Evolutionary conservation across 2,888 invertebrate species (phyloP), one percentile per base, ranked within the genome.

Genomic region (Eledone cirrhosa): DNA sequence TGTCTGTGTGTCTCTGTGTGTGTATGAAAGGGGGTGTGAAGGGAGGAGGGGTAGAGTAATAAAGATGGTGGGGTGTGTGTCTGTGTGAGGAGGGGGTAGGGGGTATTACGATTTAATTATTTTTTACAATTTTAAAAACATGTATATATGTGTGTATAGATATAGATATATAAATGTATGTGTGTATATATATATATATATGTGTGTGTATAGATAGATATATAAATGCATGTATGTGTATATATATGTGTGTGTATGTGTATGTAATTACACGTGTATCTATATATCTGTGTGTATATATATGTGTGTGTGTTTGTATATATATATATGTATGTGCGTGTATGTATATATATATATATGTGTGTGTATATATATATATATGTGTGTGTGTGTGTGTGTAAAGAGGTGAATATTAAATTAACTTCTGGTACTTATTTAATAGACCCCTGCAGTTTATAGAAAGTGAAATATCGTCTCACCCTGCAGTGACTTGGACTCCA

Each of bases 121-220:
- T 53, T 53, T 4, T 53, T 53, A 53, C 2, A 53, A 2, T 4
- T 53, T n/a, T 53, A 53, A 22, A 53, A 22, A 53, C n/a, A 53
- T 53, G n/a, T 53, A 53, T 53, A 53, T 53, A 53, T 53, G n/a
- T 53, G n/a, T 53, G n/a, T 53, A 53, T 53, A 53, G 19, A 53
- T 53, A 53, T 53, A 53, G 19, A 53, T 53, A 53, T 53, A 53
- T 53, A 4, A 22, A 53, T 53, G n/a, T 53, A 53, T 53, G n/a
- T 53, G 5, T 53, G n/a, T 53, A 53, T 53, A 53, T 53, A 53
- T 53, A 53, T 53, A 4, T 3, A 53, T 53, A 5, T 53, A 53
- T 2, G 19, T 53, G n/a, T 53, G n/a, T 53, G 5, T 53, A 53
- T 53, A 53, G 19, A 53, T 53, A 53, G 19, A 4, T 53, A 53